phyloP scores from a whole-genome alignment of 2,113 vertebrate species.

The Gasterosteus nipponicus region DNA sequence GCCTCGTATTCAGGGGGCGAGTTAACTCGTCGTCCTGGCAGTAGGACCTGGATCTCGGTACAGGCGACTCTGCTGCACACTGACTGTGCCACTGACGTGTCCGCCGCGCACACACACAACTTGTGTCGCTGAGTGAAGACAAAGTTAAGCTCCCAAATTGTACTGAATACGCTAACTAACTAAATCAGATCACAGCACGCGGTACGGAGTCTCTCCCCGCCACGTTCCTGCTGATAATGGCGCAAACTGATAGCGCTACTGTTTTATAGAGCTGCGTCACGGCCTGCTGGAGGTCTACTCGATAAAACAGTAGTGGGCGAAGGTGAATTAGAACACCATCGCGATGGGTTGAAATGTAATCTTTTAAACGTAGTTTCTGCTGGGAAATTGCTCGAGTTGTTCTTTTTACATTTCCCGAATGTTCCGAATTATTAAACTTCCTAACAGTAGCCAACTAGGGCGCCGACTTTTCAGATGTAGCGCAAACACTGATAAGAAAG shows the following conservation, averaged over 20 bases:
- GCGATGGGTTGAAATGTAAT: not conserved
- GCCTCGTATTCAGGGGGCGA: constrained; percentile 11
- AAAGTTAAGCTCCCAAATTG: not conserved
- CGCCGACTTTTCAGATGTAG: no score
- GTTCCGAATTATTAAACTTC: not conserved
- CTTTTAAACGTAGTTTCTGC: not conserved
- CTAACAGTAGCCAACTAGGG: not conserved
- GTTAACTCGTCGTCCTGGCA: not conserved
- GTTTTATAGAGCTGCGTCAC: not conserved
- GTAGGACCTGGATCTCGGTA: no score
- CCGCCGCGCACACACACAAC: not conserved
- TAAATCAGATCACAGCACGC: not conserved
- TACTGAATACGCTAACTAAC: not conserved
- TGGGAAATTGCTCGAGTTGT: not conserved
- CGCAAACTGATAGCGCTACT: not conserved
- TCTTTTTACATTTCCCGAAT: not conserved
- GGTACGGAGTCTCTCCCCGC: not conserved
- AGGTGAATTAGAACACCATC: not conserved
- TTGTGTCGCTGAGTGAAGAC: not conserved
- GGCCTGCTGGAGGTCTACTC: not conserved
- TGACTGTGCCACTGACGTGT: no score
- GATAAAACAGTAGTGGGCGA: not conserved
- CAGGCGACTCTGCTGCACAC: no score
- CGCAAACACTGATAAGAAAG: not conserved
- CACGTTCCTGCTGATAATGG: not conserved